phyloP scores from a whole-genome alignment of 2,888 invertebrate genomes.

The Leptopilina drosophilae region DNA sequence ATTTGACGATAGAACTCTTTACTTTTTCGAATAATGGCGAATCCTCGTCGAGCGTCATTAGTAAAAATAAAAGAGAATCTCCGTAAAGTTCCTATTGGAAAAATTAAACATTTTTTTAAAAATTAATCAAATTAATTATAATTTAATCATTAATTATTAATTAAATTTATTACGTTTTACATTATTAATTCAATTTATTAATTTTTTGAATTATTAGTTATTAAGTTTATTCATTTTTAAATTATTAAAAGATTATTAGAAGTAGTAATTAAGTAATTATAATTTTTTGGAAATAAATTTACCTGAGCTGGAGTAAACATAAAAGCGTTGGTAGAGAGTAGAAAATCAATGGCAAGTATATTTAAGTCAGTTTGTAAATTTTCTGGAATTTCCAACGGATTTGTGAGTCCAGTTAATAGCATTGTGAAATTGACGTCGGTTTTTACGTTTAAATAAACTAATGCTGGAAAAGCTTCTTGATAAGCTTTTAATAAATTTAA shows the following conservation, averaged over 20 bases:
- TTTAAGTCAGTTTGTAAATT: slow-evolving; percentile 66
- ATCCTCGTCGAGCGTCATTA: slow-evolving; percentile 60
- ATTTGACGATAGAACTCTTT: slow-evolving; percentile 79
- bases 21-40: slow-evolving; percentile 60
- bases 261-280: too few species aligned
- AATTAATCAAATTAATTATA: neutral
- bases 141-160: slow-evolving; percentile 1
- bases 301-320: slow-evolving; percentile 69
- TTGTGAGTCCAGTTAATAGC: slow-evolving; percentile 59
- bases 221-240: slow-evolving; percentile 19
- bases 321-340: slow-evolving; percentile 60
- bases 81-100: slow-evolving; percentile 62
- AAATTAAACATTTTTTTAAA: slow-evolving; percentile 28
- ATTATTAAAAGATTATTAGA: too few species aligned
- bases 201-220: neutral
- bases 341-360: slow-evolving; percentile 76
- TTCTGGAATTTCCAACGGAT: slow-evolving; percentile 47
- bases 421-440: slow-evolving; percentile 55
- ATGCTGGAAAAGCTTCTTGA: slow-evolving; percentile 78
- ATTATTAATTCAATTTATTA: too few species aligned
- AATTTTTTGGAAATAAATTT: slow-evolving; percentile 17
- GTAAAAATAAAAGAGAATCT: slow-evolving; percentile 63
- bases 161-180: slow-evolving; percentile 21
- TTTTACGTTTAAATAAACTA: slow-evolving; percentile 61
- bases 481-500: slow-evolving; percentile 80